A percentile compares a stretch with the other conserved stretches of the same genome.
Evolutionary conservation across 2,113 vertebrate species (phyloP).

Genomic region (Tragelaphus buxtoni): DNA sequence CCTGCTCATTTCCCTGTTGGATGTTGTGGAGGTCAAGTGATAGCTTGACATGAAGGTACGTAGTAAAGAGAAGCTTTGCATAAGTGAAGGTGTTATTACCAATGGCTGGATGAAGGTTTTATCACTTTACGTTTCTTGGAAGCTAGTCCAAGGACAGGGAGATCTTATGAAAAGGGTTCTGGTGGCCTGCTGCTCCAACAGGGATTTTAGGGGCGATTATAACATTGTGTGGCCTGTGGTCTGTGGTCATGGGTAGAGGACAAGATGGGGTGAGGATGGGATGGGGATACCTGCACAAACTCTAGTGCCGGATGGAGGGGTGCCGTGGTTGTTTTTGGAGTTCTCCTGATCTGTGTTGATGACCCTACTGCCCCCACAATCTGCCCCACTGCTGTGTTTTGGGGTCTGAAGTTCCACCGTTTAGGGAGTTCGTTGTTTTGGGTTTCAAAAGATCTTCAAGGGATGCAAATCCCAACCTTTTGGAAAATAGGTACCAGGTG

Average conservation of each 20-base stretch:
- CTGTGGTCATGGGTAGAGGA: background rate
- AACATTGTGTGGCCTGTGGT: background rate
- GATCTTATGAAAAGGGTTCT: background rate
- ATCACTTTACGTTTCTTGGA: background rate
- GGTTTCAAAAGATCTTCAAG: background rate
- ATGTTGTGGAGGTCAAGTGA: no score
- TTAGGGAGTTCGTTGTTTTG: background rate
- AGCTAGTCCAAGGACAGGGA: background rate
- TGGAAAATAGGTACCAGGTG: background rate
- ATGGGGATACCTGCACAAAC: background rate
- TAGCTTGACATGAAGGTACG: background rate
- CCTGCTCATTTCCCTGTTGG: background rate
- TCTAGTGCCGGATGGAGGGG: background rate
- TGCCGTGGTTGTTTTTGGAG: rapidly evolving
- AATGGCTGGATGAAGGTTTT: background rate
- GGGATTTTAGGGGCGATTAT: background rate
- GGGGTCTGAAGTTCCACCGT: rapidly evolving
- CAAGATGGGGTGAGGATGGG: rapidly evolving
- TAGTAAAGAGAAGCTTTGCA: no score
- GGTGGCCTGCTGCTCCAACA: background rate
- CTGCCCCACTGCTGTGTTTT: background rate
- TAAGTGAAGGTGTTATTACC: rapidly evolving
- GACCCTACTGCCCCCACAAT: background rate
- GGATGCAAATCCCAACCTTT: background rate
- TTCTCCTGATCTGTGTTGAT: background rate